Evolutionary conservation across 2,888 invertebrate genomes (phyloP), one percentile per base, ranked within the genome.

Genomic region (Cephus sareptanus): DNA sequence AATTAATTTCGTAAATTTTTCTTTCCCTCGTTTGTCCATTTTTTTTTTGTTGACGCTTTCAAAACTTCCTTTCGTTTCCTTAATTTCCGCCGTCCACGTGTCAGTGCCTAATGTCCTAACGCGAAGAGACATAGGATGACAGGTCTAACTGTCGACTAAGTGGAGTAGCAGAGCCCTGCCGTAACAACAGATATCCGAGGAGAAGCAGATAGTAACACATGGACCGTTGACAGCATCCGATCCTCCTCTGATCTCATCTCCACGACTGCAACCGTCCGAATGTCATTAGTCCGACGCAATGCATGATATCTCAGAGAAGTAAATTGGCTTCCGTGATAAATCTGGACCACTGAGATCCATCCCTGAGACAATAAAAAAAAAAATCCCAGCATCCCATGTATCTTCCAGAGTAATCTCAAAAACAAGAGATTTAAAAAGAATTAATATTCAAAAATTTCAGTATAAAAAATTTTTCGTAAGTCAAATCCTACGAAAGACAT

Each of bases 41-140:
- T 69, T 73, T 80, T 79, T 80, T n/a, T n/a, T n/a, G n/a, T n/a
- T 79, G 81, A 77, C 76, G 4, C 15, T 40, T 6, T 15, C 23
- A 23, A 56, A 15, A 56, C 56, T 56, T 23, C 23, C 56, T 56
- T 2, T 56, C 56, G 1, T 9, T 23, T 56, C 9, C 23, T 56
- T 2, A 56, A 1, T 23, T 9, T 9, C 9, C 56, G 2, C 56
- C 9, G 23, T 23, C 56, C 56, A 56, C 56, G 56, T 56, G 56
- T 56, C 56, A 23, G 56, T 23, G 9, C 56, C 3, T 56, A 9
- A 15, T 15, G 56, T 69, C 75, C n/a, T 77, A 76, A 73, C 69
- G 75, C 76, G 69, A 77, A 76, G 78, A 75, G 80, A 82, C 78
- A 75, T 76, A 78, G 79, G 74, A 75, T 76, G 83, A 82, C 81